phyloP scores from a whole-genome alignment of 2,797 vertebrate species.

The Siniperca scherzeri region DNA sequence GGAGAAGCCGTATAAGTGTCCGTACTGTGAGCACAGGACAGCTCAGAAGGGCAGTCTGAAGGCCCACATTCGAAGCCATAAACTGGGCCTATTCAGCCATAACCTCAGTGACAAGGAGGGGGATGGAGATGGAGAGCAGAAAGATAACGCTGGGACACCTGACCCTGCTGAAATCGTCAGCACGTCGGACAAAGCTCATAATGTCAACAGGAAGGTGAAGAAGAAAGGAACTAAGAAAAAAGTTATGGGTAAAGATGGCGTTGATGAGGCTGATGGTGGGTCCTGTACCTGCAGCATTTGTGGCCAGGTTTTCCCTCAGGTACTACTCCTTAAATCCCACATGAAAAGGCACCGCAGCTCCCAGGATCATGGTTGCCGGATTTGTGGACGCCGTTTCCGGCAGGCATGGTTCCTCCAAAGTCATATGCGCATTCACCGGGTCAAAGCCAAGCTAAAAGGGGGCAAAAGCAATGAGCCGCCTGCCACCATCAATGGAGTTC shows the following conservation, averaged over 20 bases:
- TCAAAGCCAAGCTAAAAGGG: conserved; percentile 88
- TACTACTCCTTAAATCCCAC: conserved; percentile 95
- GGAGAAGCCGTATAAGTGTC: conserved; percentile 98
- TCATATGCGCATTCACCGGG: conserved; percentile 97
- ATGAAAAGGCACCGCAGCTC: conserved; percentile 94
- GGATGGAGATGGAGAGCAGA: conserved; percentile 82
- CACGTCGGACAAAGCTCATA: conserved; percentile 87
- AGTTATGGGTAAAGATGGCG: conserved; percentile 62
- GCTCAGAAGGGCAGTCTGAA: conserved; percentile 98
- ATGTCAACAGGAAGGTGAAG: conserved; percentile 89
- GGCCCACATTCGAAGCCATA: conserved; percentile 96
- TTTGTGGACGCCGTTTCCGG: conserved; percentile 96
- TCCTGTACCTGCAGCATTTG: conserved; percentile 93
- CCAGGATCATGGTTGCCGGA: conserved; percentile 96
- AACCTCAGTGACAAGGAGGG: conserved; percentile 84
- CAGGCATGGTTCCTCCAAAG: conserved; percentile 99
- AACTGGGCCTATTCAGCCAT: conserved; percentile 90
- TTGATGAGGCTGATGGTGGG: conserved; percentile 62
- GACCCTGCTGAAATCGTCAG: conserved; percentile 86
- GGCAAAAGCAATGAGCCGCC: conserved; percentile 85
- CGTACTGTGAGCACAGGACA: conserved; percentile 95
- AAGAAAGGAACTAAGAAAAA: conserved; percentile 90
- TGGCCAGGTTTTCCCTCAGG: conserved; percentile 94
- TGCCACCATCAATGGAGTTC: conserved; percentile 92
- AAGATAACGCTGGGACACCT: conserved; percentile 82